Conservation (phyloP, 2,888 invertebrate species). For the Lissocephala sabroskyi region DNA sequence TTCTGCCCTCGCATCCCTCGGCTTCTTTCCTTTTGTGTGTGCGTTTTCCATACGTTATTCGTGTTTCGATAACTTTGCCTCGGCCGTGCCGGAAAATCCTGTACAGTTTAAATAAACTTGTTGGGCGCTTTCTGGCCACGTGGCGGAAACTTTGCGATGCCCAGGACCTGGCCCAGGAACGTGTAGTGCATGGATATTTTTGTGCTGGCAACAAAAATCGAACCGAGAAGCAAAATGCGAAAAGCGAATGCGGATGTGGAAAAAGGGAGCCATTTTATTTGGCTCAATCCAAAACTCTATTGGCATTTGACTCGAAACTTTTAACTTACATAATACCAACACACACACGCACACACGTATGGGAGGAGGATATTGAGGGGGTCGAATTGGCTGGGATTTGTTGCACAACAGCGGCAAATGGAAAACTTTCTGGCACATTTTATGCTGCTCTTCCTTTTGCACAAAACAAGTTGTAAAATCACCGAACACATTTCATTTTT, state of each 20-base stretch:
- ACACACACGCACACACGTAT: conserved; percentile 8
- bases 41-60: conserved; percentile 34
- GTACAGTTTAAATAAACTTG: conserved; percentile 61
- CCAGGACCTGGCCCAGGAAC: conserved; percentile 15
- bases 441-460: conserved; percentile 58
- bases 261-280: background rate
- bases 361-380: conserved; percentile 11
- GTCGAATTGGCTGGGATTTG: conserved; percentile 35
- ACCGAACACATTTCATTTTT: too few species aligned
- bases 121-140: conserved; percentile 46
- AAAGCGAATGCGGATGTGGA: background rate
- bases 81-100: conserved; percentile 9
- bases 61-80: conserved; percentile 45
- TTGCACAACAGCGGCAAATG: conserved; percentile 38
- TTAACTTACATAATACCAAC: conserved; percentile 33
- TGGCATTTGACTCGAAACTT: conserved; percentile 62
- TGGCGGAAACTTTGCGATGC: conserved; percentile 12
- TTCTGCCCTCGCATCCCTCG: too few species aligned
- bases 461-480: too few species aligned
- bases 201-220: too few species aligned
- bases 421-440: conserved; percentile 51
- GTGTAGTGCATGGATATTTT: conserved; percentile 54
- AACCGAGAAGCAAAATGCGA: background rate
- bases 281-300: conserved; percentile 58
- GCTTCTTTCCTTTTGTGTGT: conserved; percentile 14